Conservation (phyloP, 2,113 vertebrate genomes). For the Charadrius vociferus region DNA sequence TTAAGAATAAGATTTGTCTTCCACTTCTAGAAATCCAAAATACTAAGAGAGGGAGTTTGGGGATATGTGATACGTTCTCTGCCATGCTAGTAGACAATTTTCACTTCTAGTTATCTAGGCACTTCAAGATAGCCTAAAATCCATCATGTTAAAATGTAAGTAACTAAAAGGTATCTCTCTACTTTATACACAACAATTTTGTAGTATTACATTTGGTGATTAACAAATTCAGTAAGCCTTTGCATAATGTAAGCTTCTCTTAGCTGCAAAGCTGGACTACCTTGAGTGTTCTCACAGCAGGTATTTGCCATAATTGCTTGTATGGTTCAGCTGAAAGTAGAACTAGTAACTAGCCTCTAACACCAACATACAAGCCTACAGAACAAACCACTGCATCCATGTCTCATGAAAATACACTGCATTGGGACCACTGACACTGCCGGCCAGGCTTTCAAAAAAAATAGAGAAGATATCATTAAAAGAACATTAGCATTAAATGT, state of each 20-base stretch:
- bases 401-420: slow-evolving; percentile 8
- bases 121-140: not conserved
- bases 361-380: not conserved
- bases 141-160: not conserved
- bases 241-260: not conserved
- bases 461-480: not conserved
- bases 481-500: not conserved
- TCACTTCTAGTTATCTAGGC: not conserved
- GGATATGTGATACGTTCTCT: not conserved
- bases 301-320: slow-evolving; percentile 3
- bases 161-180: not conserved
- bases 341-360: not conserved
- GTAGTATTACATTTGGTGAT: not conserved
- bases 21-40: not conserved
- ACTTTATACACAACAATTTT: not conserved
- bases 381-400: not conserved
- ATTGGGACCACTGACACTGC: not conserved
- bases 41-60: not conserved
- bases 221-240: not conserved
- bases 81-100: not conserved
- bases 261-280: not conserved
- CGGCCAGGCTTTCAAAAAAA: not conserved
- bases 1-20: not conserved
- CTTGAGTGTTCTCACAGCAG: not conserved
- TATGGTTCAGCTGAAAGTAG: slow-evolving; percentile 44